Percentiles rank a stretch among this genome's conserved stretches.
Evolutionary conservation across 2,888 invertebrate genomes (phyloP).

Genomic region (Dryocosmus kuriphilus): DNA sequence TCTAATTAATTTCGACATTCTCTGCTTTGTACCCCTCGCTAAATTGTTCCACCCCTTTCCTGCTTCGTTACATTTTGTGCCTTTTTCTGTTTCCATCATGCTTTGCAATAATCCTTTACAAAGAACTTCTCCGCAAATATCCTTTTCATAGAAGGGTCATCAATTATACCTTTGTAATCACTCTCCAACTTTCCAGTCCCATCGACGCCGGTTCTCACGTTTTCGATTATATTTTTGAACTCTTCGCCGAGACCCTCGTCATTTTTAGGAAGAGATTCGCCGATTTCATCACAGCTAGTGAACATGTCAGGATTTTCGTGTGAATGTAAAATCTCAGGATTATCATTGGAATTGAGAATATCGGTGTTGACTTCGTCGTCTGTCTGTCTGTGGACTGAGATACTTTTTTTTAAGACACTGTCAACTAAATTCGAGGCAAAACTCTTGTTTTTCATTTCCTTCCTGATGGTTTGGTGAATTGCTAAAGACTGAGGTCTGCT

Average conservation of each 20-base stretch:
- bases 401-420: conserved; percentile 69
- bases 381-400: conserved; percentile 73
- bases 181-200: conserved; percentile 42
- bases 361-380: conserved; percentile 74
- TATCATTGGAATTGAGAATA: conserved; percentile 73
- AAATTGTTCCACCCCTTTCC: background rate
- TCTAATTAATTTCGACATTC: conserved; percentile 12
- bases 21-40: background rate
- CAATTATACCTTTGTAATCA: conserved; percentile 66
- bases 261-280: conserved; percentile 53
- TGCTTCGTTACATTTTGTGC: conserved; percentile 52
- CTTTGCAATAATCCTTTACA: conserved; percentile 70
- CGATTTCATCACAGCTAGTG: conserved; percentile 72
- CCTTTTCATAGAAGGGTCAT: conserved; percentile 61
- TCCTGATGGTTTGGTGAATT: conserved; percentile 74
- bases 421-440: conserved; percentile 67
- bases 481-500: conserved; percentile 72
- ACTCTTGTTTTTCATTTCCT: conserved; percentile 69
- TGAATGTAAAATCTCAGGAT: conserved; percentile 66
- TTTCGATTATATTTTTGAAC: conserved; percentile 62
- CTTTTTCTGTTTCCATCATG: conserved; percentile 70
- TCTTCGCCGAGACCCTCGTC: conserved; percentile 54
- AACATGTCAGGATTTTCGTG: conserved; percentile 72
- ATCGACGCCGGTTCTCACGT: conserved; percentile 56
- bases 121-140: conserved; percentile 71